A percentile compares a stretch with the other conserved stretches of the same genome.
Conservation (phyloP, 2,797 vertebrate genomes). For the Thamnophis elegans region DNA sequence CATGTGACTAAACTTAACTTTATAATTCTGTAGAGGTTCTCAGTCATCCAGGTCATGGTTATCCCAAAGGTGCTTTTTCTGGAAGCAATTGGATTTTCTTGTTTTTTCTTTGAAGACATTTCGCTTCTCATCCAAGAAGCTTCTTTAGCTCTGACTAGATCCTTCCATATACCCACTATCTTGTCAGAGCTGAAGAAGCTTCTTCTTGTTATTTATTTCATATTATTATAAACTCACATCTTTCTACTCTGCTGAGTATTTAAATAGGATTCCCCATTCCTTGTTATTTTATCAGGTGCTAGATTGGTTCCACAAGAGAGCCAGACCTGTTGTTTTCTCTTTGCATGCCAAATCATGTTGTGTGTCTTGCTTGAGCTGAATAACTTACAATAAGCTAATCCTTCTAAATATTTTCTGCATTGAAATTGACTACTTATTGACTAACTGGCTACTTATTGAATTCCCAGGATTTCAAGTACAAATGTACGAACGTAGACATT, state of each 20-base stretch:
- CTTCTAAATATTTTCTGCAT: neutral
- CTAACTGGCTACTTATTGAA: too few species aligned
- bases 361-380: neutral
- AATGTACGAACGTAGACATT: neutral
- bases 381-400: neutral
- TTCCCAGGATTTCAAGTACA: neutral
- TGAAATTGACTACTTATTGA: neutral
- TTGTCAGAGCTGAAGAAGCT: too few species aligned
- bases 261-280: neutral
- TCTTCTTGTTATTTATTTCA: neutral
- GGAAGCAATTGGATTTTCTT: too few species aligned
- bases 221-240: neutral
- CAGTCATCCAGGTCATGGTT: too few species aligned
- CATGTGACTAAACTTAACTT: too few species aligned
- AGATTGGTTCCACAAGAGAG: neutral
- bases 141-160: too few species aligned
- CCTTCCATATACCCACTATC: too few species aligned
- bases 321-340: neutral
- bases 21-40: too few species aligned
- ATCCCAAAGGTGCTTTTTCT: too few species aligned
- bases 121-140: too few species aligned
- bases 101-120: too few species aligned
- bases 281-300: neutral
- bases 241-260: neutral
- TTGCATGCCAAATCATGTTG: neutral